These are phyloP conservation scores for Aporophyla nigra DNA, from an alignment of 2,888 invertebrate species.

Conservation along the genomic window DNA sequence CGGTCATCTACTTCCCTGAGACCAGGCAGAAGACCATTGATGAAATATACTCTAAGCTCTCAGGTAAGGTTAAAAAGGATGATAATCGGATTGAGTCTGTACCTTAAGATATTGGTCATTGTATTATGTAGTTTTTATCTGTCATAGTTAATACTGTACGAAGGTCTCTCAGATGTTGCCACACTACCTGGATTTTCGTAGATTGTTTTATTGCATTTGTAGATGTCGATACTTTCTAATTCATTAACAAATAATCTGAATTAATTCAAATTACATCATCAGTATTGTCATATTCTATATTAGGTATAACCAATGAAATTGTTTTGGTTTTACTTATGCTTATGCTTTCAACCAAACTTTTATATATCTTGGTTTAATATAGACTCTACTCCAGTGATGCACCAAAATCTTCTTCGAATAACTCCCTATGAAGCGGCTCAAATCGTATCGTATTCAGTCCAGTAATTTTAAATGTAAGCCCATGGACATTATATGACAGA, in stretches of 20 bases:
- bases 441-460: slow-evolving; percentile 2
- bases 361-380: background rate
- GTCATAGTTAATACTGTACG: slow-evolving; percentile 9
- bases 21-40: slow-evolving; percentile 84
- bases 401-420: background rate
- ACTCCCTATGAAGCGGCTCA: background rate
- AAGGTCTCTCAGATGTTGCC: slow-evolving; percentile 23
- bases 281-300: background rate
- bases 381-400: background rate
- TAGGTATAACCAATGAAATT: background rate
- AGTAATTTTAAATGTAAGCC: slow-evolving; percentile 1
- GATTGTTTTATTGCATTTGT: slow-evolving; percentile 18
- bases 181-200: slow-evolving; percentile 6
- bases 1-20: slow-evolving; percentile 83
- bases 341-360: background rate
- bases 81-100: slow-evolving; percentile 72
- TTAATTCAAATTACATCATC: background rate
- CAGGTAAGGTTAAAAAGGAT: slow-evolving; percentile 72
- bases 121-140: background rate
- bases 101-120: slow-evolving; percentile 60
- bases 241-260: slow-evolving; percentile 6
- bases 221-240: background rate
- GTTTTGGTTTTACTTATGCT: background rate
- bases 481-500: background rate
- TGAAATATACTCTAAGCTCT: slow-evolving; percentile 84